phyloP scores from a whole-genome alignment of 2,113 vertebrate genomes.

The Elgaria multicarinata region DNA sequence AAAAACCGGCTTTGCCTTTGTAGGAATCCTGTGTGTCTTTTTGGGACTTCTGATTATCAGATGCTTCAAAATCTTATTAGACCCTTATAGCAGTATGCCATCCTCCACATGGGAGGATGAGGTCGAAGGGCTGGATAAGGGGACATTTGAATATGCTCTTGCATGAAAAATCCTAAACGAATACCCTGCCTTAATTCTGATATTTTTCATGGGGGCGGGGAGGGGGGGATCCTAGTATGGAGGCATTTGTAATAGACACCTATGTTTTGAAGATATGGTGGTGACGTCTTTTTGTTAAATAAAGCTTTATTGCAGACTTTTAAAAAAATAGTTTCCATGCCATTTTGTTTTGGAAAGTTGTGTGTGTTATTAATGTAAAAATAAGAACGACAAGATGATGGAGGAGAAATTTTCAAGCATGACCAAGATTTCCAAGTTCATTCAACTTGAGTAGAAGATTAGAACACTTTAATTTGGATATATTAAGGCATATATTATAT shows the following conservation, averaged over 20 bases:
- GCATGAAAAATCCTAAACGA: conserved; percentile 78
- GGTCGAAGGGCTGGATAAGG: conserved; percentile 94
- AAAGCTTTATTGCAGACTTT: conserved; percentile 69
- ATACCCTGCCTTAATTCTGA: conserved; percentile 58
- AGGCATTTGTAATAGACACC: conserved; percentile 50
- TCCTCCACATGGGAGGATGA: conserved; percentile 96
- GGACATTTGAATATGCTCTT: conserved; percentile 95
- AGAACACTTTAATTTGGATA: background rate
- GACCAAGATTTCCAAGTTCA: background rate
- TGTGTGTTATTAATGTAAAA: background rate
- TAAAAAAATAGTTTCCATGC: conserved; percentile 25
- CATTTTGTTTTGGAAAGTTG: conserved; percentile 10
- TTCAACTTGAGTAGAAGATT: background rate
- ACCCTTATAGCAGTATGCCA: conserved; percentile 97
- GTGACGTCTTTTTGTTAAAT: conserved; percentile 72
- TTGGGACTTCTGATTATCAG: conserved; percentile 93
- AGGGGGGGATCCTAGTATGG: conserved; percentile 27
- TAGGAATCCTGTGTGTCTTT: conserved; percentile 94
- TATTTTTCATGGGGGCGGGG: conserved; percentile 40
- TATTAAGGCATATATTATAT: background rate
- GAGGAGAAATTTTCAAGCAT: conserved; percentile 9
- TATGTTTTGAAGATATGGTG: conserved; percentile 50
- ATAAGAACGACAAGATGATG: conserved; percentile 8
- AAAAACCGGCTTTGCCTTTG: conserved; percentile 95
- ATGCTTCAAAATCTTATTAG: conserved; percentile 95